These are phyloP conservation scores for Myopa tessellatipennis DNA, from an alignment of 2,888 invertebrate species.

Conservation along the genomic window DNA sequence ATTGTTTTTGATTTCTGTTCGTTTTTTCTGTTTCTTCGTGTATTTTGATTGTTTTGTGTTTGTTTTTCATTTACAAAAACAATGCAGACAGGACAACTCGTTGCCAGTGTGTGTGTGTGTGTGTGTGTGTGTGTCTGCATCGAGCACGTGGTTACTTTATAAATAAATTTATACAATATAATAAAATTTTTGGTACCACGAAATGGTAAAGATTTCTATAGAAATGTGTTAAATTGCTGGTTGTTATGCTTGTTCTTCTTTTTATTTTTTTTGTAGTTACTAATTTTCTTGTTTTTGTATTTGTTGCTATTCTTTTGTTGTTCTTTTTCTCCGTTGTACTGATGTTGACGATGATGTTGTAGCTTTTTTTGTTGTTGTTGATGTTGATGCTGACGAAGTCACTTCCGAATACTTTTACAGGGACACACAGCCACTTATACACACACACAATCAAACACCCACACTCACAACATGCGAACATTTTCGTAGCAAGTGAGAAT, in stretches of 20 bases:
- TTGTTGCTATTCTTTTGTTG: too few relatives aligned
- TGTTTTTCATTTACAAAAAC: not conserved
- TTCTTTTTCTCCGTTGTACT: too few relatives aligned
- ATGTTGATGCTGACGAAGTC: not conserved
- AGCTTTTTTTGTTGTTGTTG: not conserved
- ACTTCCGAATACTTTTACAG: not conserved
- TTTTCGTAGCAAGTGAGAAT: not conserved
- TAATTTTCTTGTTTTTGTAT: too few relatives aligned
- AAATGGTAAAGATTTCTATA: slow-evolving; percentile 24
- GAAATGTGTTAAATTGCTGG: not conserved
- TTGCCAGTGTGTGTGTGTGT: too few relatives aligned
- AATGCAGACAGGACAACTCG: not conserved
- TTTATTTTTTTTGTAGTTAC: too few relatives aligned
- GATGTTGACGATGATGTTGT: too few relatives aligned
- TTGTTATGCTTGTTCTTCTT: too few relatives aligned
- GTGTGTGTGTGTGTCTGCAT: not conserved
- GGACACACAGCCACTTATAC: not conserved
- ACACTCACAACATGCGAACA: not conserved
- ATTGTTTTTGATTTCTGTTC: not conserved
- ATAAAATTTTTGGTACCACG: slow-evolving; percentile 41
- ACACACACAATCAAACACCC: not conserved
- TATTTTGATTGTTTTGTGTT: not conserved
- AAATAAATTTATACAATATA: slow-evolving; percentile 49
- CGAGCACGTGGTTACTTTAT: slow-evolving; percentile 50
- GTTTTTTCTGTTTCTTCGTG: not conserved